Percentiles rank a stretch among this genome's conserved stretches.
These are phyloP conservation scores for Nycticryphes semicollaris DNA, from an alignment of 2,113 vertebrate species.

Conservation along the genomic window DNA sequence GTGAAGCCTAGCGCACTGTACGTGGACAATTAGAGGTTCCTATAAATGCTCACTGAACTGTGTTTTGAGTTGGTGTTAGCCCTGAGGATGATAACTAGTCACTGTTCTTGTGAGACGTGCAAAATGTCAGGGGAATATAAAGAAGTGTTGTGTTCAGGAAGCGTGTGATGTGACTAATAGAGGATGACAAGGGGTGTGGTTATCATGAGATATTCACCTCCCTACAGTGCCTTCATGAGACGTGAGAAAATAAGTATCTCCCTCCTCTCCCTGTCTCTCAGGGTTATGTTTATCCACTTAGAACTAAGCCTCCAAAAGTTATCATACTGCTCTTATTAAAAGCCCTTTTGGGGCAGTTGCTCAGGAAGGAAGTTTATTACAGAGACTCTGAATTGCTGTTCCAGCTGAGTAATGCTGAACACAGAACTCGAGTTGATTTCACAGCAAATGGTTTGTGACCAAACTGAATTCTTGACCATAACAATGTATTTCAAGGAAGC, in stretches of 20 bases:
- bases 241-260: slow-evolving; percentile 37
- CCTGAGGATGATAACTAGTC: slow-evolving; percentile 52
- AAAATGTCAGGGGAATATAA: slow-evolving; percentile 71
- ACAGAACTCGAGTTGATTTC: background rate
- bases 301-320: slow-evolving; percentile 14
- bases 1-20: background rate
- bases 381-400: background rate
- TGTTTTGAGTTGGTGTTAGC: slow-evolving; percentile 12
- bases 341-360: background rate
- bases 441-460: background rate
- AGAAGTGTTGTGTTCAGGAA: slow-evolving; percentile 64
- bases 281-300: slow-evolving; percentile 33
- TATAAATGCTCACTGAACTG: slow-evolving; percentile 32
- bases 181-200: slow-evolving; percentile 73
- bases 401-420: background rate
- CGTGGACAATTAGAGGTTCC: slow-evolving; percentile 24
- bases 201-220: slow-evolving; percentile 68
- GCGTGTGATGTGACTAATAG: slow-evolving; percentile 76
- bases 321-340: background rate
- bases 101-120: slow-evolving; percentile 71
- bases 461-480: background rate
- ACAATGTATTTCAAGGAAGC: background rate
- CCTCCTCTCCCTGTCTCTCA: slow-evolving; percentile 20
- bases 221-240: slow-evolving; percentile 48
- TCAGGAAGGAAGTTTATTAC: slow-evolving; percentile 21